A percentile compares a stretch with the other conserved stretches of the same genome.
These are phyloP conservation scores for Lasioglossum baleicum DNA, from an alignment of 1,140 invertebrate genomes.

Conservation along the genomic window DNA sequence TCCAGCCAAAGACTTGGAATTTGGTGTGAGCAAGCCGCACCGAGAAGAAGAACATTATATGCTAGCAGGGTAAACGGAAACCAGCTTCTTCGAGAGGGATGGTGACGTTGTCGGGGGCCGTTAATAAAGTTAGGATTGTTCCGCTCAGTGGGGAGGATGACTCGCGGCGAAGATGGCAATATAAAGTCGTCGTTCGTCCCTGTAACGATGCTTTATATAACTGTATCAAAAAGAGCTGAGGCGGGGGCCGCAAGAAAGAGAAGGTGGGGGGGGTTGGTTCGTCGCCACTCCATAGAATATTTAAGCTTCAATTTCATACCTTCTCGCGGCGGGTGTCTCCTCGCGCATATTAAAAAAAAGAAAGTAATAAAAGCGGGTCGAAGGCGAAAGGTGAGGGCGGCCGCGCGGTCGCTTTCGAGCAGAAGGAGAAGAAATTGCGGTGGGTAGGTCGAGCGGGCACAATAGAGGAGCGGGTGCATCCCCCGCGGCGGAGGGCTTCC, in stretches of 20 bases:
- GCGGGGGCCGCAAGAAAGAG: background rate
- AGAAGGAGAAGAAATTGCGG: constrained; percentile 69
- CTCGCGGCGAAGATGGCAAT: constrained; percentile 59
- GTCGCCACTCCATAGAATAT: constrained; percentile 78
- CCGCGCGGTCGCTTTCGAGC: background rate
- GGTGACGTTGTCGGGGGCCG: constrained; percentile 3
- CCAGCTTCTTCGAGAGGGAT: background rate
- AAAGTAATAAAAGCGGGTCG: constrained; percentile 71
- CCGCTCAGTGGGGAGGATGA: constrained; percentile 55
- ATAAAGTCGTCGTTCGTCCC: constrained; percentile 60
- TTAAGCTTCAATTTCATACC: constrained; percentile 80
- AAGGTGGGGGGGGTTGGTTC: constrained; percentile 13
- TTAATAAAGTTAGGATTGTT: constrained; percentile 72
- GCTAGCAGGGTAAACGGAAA: background rate
- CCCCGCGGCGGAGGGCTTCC: constrained; percentile 24
- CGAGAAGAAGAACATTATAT: background rate
- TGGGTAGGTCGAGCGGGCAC: constrained; percentile 55
- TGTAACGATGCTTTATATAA: constrained; percentile 72
- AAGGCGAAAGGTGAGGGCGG: constrained; percentile 44
- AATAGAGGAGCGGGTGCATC: constrained; percentile 41
- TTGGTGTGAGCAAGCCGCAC: background rate
- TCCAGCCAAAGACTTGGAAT: too few relatives aligned
- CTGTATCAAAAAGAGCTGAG: constrained; percentile 64
- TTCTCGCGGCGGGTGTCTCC: constrained; percentile 58
- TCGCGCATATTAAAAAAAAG: constrained; percentile 64